phyloP scores from a whole-genome alignment of 1,140 invertebrate species.

The Homalodisca vitripennis region DNA sequence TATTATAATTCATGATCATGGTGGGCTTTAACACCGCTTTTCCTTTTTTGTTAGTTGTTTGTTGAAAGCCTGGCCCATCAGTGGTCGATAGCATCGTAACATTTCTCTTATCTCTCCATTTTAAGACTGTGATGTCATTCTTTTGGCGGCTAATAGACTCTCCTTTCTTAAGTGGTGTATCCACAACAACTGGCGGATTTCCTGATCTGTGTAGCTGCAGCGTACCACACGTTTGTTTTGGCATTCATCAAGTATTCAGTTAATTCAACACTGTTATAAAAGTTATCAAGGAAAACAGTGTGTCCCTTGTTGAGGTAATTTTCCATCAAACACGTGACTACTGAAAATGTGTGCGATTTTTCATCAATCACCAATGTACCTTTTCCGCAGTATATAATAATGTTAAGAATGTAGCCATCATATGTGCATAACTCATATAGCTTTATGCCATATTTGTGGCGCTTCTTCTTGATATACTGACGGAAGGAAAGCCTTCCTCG shows the following conservation, averaged over 20 bases:
- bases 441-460: slow-evolving; percentile 45
- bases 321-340: slow-evolving; percentile 32
- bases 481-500: slow-evolving; percentile 44
- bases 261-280: slow-evolving; percentile 49
- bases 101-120: slow-evolving; percentile 50
- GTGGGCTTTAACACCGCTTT: not conserved
- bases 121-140: slow-evolving; percentile 46
- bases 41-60: not conserved
- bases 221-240: slow-evolving; percentile 52
- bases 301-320: slow-evolving; percentile 31
- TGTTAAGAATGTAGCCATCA: slow-evolving; percentile 28
- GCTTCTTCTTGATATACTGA: slow-evolving; percentile 45
- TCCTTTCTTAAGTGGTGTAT: slow-evolving; percentile 46
- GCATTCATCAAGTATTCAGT: slow-evolving; percentile 46
- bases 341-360: slow-evolving; percentile 24
- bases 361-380: slow-evolving; percentile 12
- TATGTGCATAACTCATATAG: slow-evolving; percentile 42
- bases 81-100: slow-evolving; percentile 33
- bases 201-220: slow-evolving; percentile 46
- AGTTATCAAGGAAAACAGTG: slow-evolving; percentile 39
- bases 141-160: slow-evolving; percentile 45
- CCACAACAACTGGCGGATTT: slow-evolving; percentile 45
- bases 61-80: not conserved
- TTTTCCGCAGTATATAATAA: slow-evolving; percentile 31
- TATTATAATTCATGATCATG: no score